Evolutionary conservation across 2,113 vertebrate genomes (phyloP).

Genomic region (Sceloporus undulatus): DNA sequence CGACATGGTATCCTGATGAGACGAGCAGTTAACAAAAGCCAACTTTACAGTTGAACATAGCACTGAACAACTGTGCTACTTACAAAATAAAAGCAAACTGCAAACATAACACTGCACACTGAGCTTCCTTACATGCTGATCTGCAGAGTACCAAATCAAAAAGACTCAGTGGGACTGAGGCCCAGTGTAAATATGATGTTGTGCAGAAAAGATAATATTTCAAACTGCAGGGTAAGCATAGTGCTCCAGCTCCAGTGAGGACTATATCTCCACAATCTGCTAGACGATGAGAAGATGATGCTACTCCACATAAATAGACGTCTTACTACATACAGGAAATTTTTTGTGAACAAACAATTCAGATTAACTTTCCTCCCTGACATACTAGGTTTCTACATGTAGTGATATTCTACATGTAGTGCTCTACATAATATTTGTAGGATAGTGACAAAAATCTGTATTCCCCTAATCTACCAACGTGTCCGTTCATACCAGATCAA

Average conservation of each 20-base stretch:
- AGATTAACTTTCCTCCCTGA: neutral
- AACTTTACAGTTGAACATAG: constrained; percentile 5
- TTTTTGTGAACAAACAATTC: neutral
- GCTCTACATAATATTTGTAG: neutral
- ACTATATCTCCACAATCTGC: too few species aligned
- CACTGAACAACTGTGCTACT: constrained; percentile 32
- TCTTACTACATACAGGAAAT: neutral
- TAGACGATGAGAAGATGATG: neutral
- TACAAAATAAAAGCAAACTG: constrained; percentile 20
- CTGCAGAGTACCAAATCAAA: neutral
- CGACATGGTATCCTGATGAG: too few species aligned
- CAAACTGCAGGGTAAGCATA: neutral
- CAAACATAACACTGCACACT: constrained; percentile 4
- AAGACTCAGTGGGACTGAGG: neutral
- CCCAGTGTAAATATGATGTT: neutral
- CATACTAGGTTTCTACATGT: neutral
- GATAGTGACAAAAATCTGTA: neutral
- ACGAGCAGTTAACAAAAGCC: neutral
- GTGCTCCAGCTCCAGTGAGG: too few species aligned
- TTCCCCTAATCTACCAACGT: neutral
- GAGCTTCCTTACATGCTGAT: constrained; percentile 1
- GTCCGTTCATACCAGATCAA: neutral
- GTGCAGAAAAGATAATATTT: neutral
- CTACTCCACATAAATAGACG: neutral
- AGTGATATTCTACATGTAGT: neutral